Conservation (phyloP, 2,797 vertebrate species). For the Argya squamiceps region DNA sequence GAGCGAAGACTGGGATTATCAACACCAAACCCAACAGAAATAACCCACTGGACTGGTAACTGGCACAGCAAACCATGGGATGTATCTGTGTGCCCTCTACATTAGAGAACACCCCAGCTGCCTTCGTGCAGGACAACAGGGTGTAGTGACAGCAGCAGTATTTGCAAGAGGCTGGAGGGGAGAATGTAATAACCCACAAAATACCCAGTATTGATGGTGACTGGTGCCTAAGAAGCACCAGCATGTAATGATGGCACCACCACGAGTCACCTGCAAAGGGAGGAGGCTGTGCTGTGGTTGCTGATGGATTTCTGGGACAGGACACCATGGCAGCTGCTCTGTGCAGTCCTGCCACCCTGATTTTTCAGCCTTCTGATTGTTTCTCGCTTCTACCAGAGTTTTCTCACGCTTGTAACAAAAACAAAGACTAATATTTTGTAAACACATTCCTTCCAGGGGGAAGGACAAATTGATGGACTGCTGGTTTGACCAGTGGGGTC, state of each 20-base stretch:
- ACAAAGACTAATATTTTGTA: no score
- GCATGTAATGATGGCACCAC: neutral
- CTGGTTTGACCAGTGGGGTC: no score
- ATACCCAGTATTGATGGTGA: rapidly evolving
- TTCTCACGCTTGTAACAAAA: no score
- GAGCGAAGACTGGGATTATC: neutral
- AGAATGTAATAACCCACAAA: neutral
- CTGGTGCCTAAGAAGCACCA: neutral
- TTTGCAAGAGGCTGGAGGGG: neutral
- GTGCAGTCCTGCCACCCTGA: no score
- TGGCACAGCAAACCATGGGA: neutral
- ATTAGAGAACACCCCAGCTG: neutral
- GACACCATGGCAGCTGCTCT: neutral
- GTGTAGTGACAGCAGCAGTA: neutral
- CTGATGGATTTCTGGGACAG: neutral
- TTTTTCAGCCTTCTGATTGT: no score
- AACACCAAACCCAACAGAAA: neutral
- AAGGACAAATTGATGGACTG: no score
- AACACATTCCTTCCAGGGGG: no score
- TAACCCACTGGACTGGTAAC: rapidly evolving
- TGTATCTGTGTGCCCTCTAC: rapidly evolving
- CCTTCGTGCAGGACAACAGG: neutral
- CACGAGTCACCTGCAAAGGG: neutral
- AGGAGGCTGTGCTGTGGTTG: neutral
- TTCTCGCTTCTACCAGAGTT: no score